Conservation (phyloP, 2,113 vertebrate species). For the Phaetusa simplex region DNA sequence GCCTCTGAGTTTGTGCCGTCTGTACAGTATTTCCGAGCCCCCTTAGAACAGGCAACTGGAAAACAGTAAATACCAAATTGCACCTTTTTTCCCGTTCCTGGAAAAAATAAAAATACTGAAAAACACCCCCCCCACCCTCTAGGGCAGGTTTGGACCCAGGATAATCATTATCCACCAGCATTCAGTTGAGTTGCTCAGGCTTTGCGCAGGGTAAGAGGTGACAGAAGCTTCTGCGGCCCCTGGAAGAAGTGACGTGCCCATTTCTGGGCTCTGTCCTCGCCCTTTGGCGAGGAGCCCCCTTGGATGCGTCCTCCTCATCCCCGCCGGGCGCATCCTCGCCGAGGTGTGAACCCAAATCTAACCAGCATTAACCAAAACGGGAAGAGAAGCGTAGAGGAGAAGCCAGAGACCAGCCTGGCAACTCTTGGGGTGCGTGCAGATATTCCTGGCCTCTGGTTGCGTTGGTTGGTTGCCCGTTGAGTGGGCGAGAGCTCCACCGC, state of each 20-base stretch:
- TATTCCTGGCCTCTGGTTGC: neutral
- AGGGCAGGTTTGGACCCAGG: neutral
- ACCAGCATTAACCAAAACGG: neutral
- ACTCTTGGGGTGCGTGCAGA: neutral
- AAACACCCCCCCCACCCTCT: neutral
- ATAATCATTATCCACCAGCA: neutral
- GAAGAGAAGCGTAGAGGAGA: neutral
- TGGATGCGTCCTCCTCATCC: accelerated
- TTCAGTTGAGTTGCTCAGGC: neutral
- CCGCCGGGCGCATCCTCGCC: neutral
- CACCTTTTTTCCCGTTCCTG: neutral
- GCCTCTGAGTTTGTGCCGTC: neutral
- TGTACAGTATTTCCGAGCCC: neutral
- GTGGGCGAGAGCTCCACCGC: neutral
- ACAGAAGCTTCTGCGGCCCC: neutral
- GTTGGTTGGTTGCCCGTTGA: neutral
- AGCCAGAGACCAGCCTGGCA: neutral
- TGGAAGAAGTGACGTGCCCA: neutral
- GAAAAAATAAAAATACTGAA: neutral
- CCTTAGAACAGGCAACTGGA: neutral
- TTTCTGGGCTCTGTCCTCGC: neutral
- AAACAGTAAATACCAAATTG: neutral
- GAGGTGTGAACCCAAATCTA: neutral
- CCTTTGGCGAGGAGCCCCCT: accelerated
- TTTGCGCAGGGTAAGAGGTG: neutral